Evolutionary conservation across 2,888 invertebrate genomes (phyloP), one percentile per base, ranked within the genome.

Genomic region (Cantharis lateralis): DNA sequence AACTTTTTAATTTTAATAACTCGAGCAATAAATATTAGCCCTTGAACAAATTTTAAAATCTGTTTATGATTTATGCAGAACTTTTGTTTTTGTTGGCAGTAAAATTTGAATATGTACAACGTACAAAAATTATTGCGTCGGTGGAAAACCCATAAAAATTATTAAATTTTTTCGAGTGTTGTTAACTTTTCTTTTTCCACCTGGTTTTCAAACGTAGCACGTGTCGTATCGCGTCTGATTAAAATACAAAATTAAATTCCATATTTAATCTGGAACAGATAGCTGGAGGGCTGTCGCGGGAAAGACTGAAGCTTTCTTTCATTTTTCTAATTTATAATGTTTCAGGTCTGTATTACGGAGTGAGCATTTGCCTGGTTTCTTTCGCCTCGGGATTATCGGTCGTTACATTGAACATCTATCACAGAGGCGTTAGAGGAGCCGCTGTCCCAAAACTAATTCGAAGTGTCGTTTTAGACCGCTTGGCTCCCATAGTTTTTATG

Each of bases 401-500:
- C 72, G 94, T 96, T 75, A 96, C 96, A 2, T 90, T 96, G 79
- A 96, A 95, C 87, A 93, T 96, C 85, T 95, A 96, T 88, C 95
- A 96, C 90, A 91, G 95, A 86, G 96, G 96, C 82, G 93, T 94
- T 82, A 90, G 95, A 86, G 95, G 95, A 82, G 92, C 93, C 81
- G 93, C 94, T 85, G 95, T 96, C 79, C 95, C 96, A 68, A 90
- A 91, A 69, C 86, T 93, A 83, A 89, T 94, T 72, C 92, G 93
- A 84, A 93, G 92, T 82, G 88, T 96, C 81, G 93, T 95, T 82
- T 91, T 96, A 85, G 93, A 93, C 85, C 90, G 94, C 82, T 90
- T 96, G 83, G 95, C 95, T 78, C 91, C 91, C 82, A 86, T 95
- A 82, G 92, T 95, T 83, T 93, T 93, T 88, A 92, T 95, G 88